Evolutionary conservation across 2,797 vertebrate genomes (phyloP).

Genomic region (Setipinna tenuifilis): DNA sequence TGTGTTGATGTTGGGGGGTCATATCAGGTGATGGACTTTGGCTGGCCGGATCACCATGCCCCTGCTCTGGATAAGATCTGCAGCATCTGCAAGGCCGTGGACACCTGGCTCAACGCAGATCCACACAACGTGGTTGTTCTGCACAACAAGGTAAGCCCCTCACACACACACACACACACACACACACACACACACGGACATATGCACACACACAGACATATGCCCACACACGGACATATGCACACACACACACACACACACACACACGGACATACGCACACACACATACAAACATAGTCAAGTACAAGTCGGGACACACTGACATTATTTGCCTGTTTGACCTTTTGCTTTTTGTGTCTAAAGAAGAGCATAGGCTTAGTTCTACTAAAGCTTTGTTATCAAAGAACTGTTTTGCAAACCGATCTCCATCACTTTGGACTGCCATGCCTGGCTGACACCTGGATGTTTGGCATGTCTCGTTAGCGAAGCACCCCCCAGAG

Average conservation of each 20-base stretch:
- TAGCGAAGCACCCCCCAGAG: no score
- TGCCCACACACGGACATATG: neutral
- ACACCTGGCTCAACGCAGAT: constrained; percentile 90
- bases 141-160: constrained; percentile 87
- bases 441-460: no score
- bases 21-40: constrained; percentile 91
- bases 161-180: neutral
- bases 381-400: no score
- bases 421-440: no score
- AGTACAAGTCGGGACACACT: no score
- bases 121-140: constrained; percentile 89
- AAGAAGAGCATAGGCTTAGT: no score
- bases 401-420: no score
- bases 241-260: neutral
- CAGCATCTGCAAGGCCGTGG: constrained; percentile 97
- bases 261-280: neutral
- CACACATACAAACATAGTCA: neutral
- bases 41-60: constrained; percentile 94
- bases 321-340: no score
- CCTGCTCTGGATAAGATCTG: constrained; percentile 96
- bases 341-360: no score
- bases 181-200: neutral
- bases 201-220: neutral
- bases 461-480: no score
- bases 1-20: constrained; percentile 20